Percentiles rank a stretch among this genome's conserved stretches.
phyloP scores from a whole-genome alignment of 2,888 invertebrate species.

The Yponomeuta sedellus region DNA sequence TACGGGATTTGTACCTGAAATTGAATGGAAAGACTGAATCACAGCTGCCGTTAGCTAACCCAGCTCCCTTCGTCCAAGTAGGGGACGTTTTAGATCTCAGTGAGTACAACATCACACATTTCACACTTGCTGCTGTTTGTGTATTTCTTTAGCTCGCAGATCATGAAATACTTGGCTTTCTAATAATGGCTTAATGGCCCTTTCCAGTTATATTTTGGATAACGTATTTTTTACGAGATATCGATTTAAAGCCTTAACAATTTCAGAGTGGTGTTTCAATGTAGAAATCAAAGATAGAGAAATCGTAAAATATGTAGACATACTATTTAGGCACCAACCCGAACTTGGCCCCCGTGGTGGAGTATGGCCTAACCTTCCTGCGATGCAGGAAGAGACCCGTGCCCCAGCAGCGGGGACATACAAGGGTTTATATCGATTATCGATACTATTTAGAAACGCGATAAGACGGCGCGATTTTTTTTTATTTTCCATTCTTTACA shows the following conservation, averaged over 20 bases:
- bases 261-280: neutral
- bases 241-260: neutral
- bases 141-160: neutral
- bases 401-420: no score
- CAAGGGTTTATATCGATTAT: no score
- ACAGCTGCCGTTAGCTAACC: slow-evolving; percentile 92
- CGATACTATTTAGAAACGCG: no score
- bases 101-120: slow-evolving; percentile 60
- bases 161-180: neutral
- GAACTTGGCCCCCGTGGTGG: no score
- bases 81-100: slow-evolving; percentile 97
- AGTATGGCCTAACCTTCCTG: no score
- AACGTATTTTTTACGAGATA: neutral
- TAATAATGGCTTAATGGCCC: no score
- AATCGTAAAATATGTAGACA: no score
- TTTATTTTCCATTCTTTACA: neutral
- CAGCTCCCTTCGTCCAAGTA: slow-evolving; percentile 91
- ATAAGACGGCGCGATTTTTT: no score
- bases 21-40: slow-evolving; percentile 89
- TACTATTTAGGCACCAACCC: no score
- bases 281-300: neutral
- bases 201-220: neutral
- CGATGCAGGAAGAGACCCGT: no score
- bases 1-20: slow-evolving; percentile 84
- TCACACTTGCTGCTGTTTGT: neutral